Conservation (phyloP, 2,888 invertebrate genomes). For the Netelia fuscicornis region DNA sequence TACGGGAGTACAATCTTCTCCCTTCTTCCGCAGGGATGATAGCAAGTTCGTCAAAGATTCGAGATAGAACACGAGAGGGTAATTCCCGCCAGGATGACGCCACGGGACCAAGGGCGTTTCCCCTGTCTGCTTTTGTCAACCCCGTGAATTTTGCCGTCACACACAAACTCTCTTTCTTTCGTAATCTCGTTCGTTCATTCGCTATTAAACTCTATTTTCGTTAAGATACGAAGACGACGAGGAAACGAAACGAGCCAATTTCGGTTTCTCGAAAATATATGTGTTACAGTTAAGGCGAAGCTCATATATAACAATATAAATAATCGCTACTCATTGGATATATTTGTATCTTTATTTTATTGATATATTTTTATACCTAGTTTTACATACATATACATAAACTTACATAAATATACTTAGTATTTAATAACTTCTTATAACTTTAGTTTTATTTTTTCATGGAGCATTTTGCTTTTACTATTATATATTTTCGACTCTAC, state of each 20-base stretch:
- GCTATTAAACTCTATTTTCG: neutral
- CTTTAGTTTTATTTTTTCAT: neutral
- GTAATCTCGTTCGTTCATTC: neutral
- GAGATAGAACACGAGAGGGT: slow-evolving; percentile 38
- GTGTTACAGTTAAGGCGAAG: too few species aligned
- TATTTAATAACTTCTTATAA: too few species aligned
- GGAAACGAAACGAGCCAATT: too few species aligned
- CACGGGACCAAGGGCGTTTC: neutral
- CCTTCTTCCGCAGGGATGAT: slow-evolving; percentile 13
- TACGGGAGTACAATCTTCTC: slow-evolving; percentile 21
- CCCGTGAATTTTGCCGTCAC: neutral
- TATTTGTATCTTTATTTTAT: too few species aligned
- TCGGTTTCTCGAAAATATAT: too few species aligned
- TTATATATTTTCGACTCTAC: neutral
- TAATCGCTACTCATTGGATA: too few species aligned
- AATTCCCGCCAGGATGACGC: slow-evolving; percentile 24
- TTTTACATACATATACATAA: too few species aligned
- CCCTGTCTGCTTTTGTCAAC: neutral
- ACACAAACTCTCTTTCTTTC: neutral
- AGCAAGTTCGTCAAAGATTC: slow-evolving; percentile 59
- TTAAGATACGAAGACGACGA: neutral
- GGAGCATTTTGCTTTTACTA: neutral
- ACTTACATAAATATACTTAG: too few species aligned
- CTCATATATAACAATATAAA: too few species aligned
- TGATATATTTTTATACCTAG: too few species aligned